Base-by-base conservation (phyloP, 2,797 vertebrate species). In the Rhyacichthys aspro region DNA sequence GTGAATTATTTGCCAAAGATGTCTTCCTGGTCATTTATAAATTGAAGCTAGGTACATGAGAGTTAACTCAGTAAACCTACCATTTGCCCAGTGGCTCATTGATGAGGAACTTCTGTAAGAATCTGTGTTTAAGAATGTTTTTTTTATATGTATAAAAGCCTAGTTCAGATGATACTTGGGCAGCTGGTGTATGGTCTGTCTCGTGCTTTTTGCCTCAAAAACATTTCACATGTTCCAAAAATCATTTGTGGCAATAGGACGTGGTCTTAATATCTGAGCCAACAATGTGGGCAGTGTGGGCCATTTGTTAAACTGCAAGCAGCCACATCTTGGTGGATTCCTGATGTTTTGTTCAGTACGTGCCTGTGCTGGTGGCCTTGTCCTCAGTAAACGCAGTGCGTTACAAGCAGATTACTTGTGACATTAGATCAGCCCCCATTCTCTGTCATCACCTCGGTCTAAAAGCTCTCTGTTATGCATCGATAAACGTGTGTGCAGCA, bases 371-470 rank as follows among this genome's bases (percentile, higher is more conserved):
- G 67, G 73, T 67, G 55, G 67, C 44, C 56, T 70, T 76, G 70
- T 68, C 82, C 69, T 76, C 41, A 82, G 72, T 71, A 76, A 82
- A 82, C 5, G 43, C 70, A 71, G 59, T 49, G 58, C 72, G 68
- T 72, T 63, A 84, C 63, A 55, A 75, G 64, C 65, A 75, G 72
- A 83, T 65, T 82, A 59, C 68, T 49, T 76, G 47, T 79, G 78
- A 84, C 84, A 82, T 63, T 44, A 71, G 43, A 70, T 74, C 57
- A 55, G 55, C 11, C 37, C 43, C 63, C 34, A 28, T 28, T 52
- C 18, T 46, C 53, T 67, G 42, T 66, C 59, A 46, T 61, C 54
- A 52, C 36, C 19, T 15, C 19, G 4, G 10, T 56, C 8, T 33
- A 18, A 53, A 54, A 55, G 45, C 18, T 8, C 17, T 19, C 17